Evolutionary conservation across 2,113 vertebrate species (phyloP), one percentile per base, ranked within the genome.

Genomic region (Asarcornis scutulata): DNA sequence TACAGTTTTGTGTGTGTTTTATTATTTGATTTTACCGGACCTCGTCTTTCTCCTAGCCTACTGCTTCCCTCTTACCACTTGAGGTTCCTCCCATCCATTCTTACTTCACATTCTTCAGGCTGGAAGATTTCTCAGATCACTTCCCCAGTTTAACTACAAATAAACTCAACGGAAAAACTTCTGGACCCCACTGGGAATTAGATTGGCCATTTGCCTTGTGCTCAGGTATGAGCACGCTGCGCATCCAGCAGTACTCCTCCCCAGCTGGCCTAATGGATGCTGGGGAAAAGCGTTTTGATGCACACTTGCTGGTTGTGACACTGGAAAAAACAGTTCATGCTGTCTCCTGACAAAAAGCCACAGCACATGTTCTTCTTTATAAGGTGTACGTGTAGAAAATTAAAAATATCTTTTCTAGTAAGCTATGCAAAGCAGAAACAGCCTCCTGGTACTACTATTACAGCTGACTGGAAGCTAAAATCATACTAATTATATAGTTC

Each of bases 371-470:
- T 93, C 68, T 81, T 94, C 82, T 58, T n/a, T 46, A n/a, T 5
- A 72, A 90, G 42, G 73, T 14, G 0, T 29, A 75, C 7, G 1
- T 21, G 58, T 21, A 96, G 48, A 27, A 93, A 92, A 93, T 67
- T 58, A 93, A 84, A 93, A 92, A 62, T n/a, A 63, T 20, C 25
- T 91, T 79, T 92, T 94, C 48, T 79, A 91, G 4, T 52, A 88
- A 73, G 58, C 64, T 72, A 86, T 50, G 69, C 74, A 73, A 91
- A 84, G 66, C 44, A 92, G 62, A 69, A 87, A 53, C n/a, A 69
- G 66, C 31, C 89, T 84, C 40, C 56, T 53, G 34, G 48, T 92
- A 86, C 66, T 92, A 86, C 66, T 76, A 46, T 36, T 38, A 75
- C 18, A 66, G 68, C 40, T 2, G 0, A 77, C 25, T 88, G 55